Percentiles rank a stretch among this genome's conserved stretches.
These are phyloP conservation scores for Trididemnum clinides DNA, from an alignment of 23 tunicate genomes.

Conservation along the genomic window DNA sequence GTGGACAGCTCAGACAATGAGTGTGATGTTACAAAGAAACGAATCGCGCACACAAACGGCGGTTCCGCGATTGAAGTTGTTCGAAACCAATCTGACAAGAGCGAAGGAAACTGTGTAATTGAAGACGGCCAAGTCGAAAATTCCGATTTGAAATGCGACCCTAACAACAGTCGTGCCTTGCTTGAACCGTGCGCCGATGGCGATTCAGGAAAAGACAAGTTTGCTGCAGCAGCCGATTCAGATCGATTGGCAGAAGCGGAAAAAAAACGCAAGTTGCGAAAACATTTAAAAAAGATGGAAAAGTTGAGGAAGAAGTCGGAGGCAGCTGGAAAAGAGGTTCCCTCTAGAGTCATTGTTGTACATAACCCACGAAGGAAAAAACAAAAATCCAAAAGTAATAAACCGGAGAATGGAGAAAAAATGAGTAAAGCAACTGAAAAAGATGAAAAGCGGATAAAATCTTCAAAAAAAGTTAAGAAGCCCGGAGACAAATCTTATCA, in stretches of 20 bases:
- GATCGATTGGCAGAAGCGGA: not conserved
- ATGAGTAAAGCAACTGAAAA: too few species aligned
- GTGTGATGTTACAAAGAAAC: not conserved
- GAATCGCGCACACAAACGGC: not conserved
- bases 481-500: too few species aligned
- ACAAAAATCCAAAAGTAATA: too few species aligned
- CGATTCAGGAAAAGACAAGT: not conserved
- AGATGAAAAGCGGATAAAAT: too few species aligned
- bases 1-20: conserved; percentile 7
- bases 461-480: too few species aligned
- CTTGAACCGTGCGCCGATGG: not conserved
- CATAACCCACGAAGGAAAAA: conserved; percentile 4
- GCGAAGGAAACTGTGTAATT: not conserved
- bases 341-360: conserved; percentile 28
- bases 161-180: not conserved
- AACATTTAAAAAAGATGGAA: too few species aligned
- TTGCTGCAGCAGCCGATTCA: not conserved
- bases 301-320: too few species aligned
- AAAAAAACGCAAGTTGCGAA: too few species aligned
- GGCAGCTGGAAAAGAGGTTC: too few species aligned
- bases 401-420: too few species aligned
- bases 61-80: not conserved
- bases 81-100: not conserved
- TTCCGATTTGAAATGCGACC: not conserved
- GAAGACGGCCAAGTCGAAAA: not conserved